Evolutionary conservation across 2,797 vertebrate genomes (phyloP).

Genomic region (Pipistrellus kuhlii): DNA sequence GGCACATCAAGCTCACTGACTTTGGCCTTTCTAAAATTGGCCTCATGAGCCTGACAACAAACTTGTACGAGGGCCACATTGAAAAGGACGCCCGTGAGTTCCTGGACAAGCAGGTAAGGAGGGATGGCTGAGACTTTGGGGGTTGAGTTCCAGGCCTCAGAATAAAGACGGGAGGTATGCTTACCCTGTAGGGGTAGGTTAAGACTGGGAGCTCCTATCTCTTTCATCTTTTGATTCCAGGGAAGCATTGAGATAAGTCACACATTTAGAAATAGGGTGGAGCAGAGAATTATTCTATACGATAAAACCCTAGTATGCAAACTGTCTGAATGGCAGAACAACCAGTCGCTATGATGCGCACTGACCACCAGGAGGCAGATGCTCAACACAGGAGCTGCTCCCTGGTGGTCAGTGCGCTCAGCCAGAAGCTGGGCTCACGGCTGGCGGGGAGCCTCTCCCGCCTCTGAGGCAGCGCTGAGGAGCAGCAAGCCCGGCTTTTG

Average conservation of each 20-base stretch:
- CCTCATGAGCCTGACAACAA: conserved; percentile 98
- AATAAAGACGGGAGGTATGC: background rate
- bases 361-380: too few species aligned
- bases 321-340: too few species aligned
- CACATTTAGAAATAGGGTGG: conserved; percentile 18
- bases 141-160: background rate
- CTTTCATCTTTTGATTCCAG: conserved; percentile 22
- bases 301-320: too few species aligned
- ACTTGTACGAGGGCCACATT: conserved; percentile 97
- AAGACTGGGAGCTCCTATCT: background rate
- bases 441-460: too few species aligned
- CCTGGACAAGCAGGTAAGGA: conserved; percentile 94
- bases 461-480: too few species aligned
- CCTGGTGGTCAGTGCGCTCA: too few species aligned
- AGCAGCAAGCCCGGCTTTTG: too few species aligned
- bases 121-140: background rate
- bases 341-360: too few species aligned
- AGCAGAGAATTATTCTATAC: background rate
- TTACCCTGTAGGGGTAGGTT: background rate
- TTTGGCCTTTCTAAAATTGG: conserved; percentile 98
- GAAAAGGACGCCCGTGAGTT: conserved; percentile 98
- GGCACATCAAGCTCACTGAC: conserved; percentile 98
- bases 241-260: background rate
- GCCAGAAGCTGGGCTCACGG: too few species aligned
- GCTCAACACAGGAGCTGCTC: too few species aligned